Evolutionary conservation across 2,888 invertebrate genomes (phyloP), one percentile per base, ranked within the genome.

Genomic region (Volucella inanis): DNA sequence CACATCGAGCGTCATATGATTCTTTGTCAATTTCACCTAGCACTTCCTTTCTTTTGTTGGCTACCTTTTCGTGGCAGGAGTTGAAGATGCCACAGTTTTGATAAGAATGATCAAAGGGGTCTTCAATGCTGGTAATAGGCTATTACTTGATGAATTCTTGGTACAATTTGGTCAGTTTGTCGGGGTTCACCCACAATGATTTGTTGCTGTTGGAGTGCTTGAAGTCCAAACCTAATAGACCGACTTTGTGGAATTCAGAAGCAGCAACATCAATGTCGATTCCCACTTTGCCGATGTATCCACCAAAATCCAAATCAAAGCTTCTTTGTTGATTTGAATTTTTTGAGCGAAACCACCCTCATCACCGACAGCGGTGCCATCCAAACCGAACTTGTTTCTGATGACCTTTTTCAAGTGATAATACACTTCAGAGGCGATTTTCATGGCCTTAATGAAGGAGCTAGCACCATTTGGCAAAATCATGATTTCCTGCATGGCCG

Each of bases 251-350:
- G 94, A 99, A 99, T 93, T 99, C 99, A 0, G 99, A 99, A 2
- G 99, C 99, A 67, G 99, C 99, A 45, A 99, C 98, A 92, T 99
- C 99, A 99, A 99, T 99, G 71, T 98, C 99, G 90, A 99, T 99
- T 90, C 98, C 96, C 89, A 99, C 94, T 93, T 98, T 98, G 89
- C 98, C 99, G 88, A 97, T 97, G 93, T 99, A 99, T 68, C 99
- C 99, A 90, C 95, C 82, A 94, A 95, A 90, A 99, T 96, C 57
- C 99, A 94, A 89, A 94, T 94, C 61, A 99, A 93, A 75, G 97
- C 98, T 93, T 99, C 99, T 92, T 98, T 97, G 93, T 98, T 98
- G 93, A 98, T 97, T 88, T 96, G 95, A 90, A 99, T 99, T 93
- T 99, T 99, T 83, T 99, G 99, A 57, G 99, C 99, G 91, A 99